A percentile compares a stretch with the other conserved stretches of the same genome.
Conservation (phyloP, 2,113 vertebrate species). For the Dromaius novaehollandiae region DNA sequence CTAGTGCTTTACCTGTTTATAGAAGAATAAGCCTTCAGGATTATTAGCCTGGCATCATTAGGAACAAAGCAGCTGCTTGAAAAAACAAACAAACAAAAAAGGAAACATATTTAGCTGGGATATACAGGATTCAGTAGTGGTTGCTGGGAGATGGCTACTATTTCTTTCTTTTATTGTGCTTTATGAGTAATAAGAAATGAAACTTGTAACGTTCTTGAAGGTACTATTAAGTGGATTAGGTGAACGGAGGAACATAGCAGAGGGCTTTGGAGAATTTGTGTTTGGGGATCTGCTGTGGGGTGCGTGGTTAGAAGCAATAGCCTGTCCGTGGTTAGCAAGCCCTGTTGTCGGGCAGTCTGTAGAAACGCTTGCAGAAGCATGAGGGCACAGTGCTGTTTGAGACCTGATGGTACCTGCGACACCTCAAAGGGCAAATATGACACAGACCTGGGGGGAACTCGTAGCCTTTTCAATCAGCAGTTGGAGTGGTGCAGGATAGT, state of each 20-base stretch:
- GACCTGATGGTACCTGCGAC: background rate
- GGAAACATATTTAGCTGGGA: background rate
- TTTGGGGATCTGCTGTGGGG: background rate
- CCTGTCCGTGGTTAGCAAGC: background rate
- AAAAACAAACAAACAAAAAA: background rate
- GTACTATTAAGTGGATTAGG: background rate
- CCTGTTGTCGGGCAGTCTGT: background rate
- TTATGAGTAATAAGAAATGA: background rate
- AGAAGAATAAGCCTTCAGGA: background rate
- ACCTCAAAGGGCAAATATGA: background rate
- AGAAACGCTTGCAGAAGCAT: background rate
- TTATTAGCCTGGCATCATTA: constrained; percentile 41
- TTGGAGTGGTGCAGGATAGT: background rate
- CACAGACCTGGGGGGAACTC: background rate
- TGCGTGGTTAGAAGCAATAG: background rate
- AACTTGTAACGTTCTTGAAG: background rate
- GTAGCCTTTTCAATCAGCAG: background rate
- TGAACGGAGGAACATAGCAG: background rate
- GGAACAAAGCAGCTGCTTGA: background rate
- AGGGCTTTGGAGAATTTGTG: background rate
- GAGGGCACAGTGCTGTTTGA: background rate
- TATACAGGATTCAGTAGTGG: background rate
- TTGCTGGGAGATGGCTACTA: background rate
- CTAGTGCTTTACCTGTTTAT: background rate
- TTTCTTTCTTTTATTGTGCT: constrained; percentile 11